Conservation (phyloP, 2,113 vertebrate species). For the Ceratotherium simum region DNA sequence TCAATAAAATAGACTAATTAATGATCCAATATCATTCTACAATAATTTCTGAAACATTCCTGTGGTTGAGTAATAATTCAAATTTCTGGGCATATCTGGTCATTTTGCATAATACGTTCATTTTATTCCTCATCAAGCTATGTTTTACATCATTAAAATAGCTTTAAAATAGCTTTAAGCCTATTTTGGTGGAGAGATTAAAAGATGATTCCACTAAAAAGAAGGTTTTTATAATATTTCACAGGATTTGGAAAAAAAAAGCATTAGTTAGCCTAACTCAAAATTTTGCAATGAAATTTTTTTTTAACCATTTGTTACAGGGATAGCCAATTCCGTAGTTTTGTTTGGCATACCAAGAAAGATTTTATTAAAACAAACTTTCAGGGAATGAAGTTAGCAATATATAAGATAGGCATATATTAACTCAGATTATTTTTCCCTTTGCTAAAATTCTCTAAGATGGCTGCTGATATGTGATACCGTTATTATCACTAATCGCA, state of each 20-base stretch:
- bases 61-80: conserved; percentile 37
- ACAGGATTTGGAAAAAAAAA: background rate
- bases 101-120: conserved; percentile 21
- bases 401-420: background rate
- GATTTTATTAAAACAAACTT: conserved; percentile 57
- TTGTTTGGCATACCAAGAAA: conserved; percentile 30
- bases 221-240: background rate
- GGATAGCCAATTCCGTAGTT: conserved; percentile 10
- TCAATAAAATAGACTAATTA: conserved; percentile 32
- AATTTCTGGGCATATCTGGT: background rate
- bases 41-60: conserved; percentile 1
- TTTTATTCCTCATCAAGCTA: conserved; percentile 27
- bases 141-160: conserved; percentile 36
- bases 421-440: conserved; percentile 52
- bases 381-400: conserved; percentile 33
- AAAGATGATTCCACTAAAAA: conserved; percentile 37
- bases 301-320: conserved; percentile 24
- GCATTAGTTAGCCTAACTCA: background rate
- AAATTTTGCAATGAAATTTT: background rate
- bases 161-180: conserved; percentile 35
- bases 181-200: background rate
- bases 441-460: conserved; percentile 12
- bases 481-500: background rate
- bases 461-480: background rate
- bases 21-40: background rate